Percentiles rank a stretch among this genome's conserved stretches.
These are phyloP conservation scores for Nasalis larvatus DNA, from an alignment of 2,113 vertebrate genomes.

Conservation along the genomic window DNA sequence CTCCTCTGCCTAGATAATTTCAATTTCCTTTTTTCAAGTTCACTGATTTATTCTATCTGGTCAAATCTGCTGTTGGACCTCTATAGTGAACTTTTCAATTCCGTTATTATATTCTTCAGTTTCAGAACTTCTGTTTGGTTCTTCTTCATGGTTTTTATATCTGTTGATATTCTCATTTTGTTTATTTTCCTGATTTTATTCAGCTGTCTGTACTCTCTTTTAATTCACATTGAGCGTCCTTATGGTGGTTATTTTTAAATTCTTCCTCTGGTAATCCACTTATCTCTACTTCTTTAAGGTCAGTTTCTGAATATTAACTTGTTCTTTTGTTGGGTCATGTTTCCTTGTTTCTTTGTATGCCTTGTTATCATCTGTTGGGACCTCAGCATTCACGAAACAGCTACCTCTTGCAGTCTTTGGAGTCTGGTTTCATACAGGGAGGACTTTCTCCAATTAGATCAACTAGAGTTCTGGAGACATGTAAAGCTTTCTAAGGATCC, in stretches of 20 bases:
- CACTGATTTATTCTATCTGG: not conserved
- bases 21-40: not conserved
- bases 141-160: not conserved
- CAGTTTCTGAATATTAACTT: conserved; percentile 1
- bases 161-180: not conserved
- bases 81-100: not conserved
- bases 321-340: not conserved
- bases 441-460: not conserved
- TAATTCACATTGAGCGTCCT: not conserved
- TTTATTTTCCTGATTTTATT: not conserved
- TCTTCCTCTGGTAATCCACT: not conserved
- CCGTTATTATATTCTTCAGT: not conserved
- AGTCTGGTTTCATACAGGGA: not conserved
- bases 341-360: not conserved
- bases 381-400: not conserved
- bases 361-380: not conserved
- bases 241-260: not conserved
- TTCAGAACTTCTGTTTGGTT: not conserved
- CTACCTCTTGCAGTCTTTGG: not conserved
- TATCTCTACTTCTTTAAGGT: not conserved
- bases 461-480: not conserved
- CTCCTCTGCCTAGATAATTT: not conserved
- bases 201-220: not conserved
- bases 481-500: not conserved
- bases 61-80: not conserved